Conservation (phyloP, 2,888 invertebrate genomes). For the Eupithecia subumbrata region DNA sequence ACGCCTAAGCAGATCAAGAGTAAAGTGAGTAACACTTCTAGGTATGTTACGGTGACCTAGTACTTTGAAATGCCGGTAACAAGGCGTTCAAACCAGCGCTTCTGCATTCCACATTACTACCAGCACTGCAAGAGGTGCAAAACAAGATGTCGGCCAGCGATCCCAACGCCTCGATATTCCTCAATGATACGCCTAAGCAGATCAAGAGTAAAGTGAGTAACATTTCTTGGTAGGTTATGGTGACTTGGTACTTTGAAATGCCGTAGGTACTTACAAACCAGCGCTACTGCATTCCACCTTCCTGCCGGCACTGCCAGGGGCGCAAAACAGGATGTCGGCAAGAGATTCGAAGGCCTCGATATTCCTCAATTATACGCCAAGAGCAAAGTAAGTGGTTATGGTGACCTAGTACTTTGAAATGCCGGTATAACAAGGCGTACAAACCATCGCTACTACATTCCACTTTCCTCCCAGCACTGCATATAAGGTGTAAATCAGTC, state of each 20-base stretch:
- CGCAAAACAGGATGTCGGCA: slow-evolving; percentile 99
- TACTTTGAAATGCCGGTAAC: too few species aligned
- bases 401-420: slow-evolving; percentile 8
- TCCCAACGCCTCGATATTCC: slow-evolving; percentile 94
- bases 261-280: slow-evolving; percentile 86
- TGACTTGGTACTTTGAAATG: slow-evolving; percentile 2
- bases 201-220: slow-evolving; percentile 94
- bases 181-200: slow-evolving; percentile 97
- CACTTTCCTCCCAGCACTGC: slow-evolving; percentile 95
- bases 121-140: slow-evolving; percentile 97
- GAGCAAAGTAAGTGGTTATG: slow-evolving; percentile 88
- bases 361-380: slow-evolving; percentile 98
- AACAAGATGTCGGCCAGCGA: slow-evolving; percentile 99
- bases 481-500: slow-evolving; percentile 58
- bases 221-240: slow-evolving; percentile 3
- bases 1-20: slow-evolving; percentile 97
- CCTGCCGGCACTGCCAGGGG: slow-evolving; percentile 97
- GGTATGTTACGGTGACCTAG: slow-evolving; percentile 6
- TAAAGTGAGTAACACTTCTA: slow-evolving; percentile 85
- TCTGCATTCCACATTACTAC: slow-evolving; percentile 94
- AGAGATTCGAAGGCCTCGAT: slow-evolving; percentile 97
- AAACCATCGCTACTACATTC: slow-evolving; percentile 93
- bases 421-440: too few species aligned
- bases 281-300: slow-evolving; percentile 94
- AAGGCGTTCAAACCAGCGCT: slow-evolving; percentile 91